Evolutionary conservation across 1,140 invertebrate genomes (phyloP).

Genomic region (Euglossa dilemma): DNA sequence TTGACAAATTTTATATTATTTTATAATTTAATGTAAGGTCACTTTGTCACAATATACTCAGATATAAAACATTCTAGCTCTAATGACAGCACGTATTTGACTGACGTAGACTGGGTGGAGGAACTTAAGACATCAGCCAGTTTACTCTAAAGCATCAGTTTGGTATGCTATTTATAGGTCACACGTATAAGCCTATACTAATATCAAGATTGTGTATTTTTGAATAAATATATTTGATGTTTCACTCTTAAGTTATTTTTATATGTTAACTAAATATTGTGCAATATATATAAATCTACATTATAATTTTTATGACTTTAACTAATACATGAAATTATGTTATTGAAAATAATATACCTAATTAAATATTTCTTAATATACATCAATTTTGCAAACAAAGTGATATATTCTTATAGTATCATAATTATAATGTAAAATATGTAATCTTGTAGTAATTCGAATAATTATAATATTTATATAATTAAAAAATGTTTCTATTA

Average conservation of each 20-base stretch:
- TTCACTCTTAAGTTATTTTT: conserved; percentile 17
- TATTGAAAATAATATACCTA: not conserved
- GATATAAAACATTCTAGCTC: conserved; percentile 48
- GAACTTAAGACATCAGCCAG: conserved; percentile 72
- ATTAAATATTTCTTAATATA: not conserved
- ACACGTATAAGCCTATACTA: conserved; percentile 72
- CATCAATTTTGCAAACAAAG: not conserved
- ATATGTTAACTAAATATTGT: conserved; percentile 26
- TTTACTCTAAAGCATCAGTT: conserved; percentile 73
- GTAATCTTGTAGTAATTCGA: not conserved
- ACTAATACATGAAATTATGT: conserved; percentile 8
- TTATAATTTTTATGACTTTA: not conserved
- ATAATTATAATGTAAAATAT: not conserved
- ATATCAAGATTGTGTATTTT: conserved; percentile 65
- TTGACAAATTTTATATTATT: not conserved
- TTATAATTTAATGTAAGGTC: not conserved
- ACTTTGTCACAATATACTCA: conserved; percentile 22
- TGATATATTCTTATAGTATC: not conserved
- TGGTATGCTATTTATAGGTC: conserved; percentile 78
- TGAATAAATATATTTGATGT: conserved; percentile 50
- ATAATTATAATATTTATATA: not conserved
- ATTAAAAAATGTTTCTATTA: conserved; percentile 11
- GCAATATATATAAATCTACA: conserved; percentile 28
- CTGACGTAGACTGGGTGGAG: conserved; percentile 73
- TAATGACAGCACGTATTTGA: conserved; percentile 78